A percentile compares a stretch with the other conserved stretches of the same genome.
phyloP scores from a whole-genome alignment of 1,140 invertebrate genomes.

The Drosophila parabipectinata region DNA sequence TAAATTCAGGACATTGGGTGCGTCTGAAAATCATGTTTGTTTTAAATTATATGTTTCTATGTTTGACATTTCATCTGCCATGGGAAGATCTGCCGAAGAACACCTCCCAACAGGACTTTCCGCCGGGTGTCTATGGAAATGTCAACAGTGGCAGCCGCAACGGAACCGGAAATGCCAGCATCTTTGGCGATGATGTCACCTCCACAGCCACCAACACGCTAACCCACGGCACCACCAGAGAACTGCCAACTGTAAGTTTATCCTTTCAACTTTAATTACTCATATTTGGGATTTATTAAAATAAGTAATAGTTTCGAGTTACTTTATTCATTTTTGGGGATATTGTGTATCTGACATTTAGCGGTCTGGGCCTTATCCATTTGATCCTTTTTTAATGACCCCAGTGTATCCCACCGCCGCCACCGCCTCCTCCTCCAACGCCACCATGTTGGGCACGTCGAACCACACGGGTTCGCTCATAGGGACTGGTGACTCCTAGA shows the following conservation, averaged over 20 bases:
- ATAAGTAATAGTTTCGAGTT: neutral
- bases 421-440: neutral
- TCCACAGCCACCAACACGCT: conserved; percentile 78
- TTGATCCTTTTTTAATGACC: neutral
- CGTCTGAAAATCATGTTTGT: conserved; percentile 53
- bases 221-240: conserved; percentile 85
- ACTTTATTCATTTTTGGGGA: neutral
- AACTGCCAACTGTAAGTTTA: conserved; percentile 76
- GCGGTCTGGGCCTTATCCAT: neutral
- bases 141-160: conserved; percentile 82
- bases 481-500: neutral
- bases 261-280: neutral
- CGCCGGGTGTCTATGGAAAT: conserved; percentile 80
- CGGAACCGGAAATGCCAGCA: conserved; percentile 82
- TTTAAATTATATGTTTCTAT: neutral
- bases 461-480: neutral
- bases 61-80: neutral
- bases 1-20: conserved; percentile 94
- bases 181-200: conserved; percentile 74
- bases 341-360: neutral
- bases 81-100: conserved; percentile 90
- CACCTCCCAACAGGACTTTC: conserved; percentile 88
- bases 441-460: neutral
- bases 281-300: neutral
- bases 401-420: neutral